Evolutionary conservation across 1,140 invertebrate genomes (phyloP).

Genomic region (Anagrus nilaparvatae): DNA sequence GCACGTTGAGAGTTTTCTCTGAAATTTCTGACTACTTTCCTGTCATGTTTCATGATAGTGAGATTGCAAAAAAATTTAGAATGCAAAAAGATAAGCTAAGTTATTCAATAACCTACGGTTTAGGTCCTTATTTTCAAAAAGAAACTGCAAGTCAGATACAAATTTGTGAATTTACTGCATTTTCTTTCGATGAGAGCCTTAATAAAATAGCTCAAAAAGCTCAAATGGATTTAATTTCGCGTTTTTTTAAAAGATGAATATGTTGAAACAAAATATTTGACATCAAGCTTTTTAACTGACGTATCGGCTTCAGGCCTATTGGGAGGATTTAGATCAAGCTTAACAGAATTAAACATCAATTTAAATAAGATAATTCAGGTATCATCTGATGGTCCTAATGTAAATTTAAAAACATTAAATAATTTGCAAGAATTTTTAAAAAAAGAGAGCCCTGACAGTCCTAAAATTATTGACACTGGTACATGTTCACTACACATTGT

Average conservation of each 20-base stretch:
- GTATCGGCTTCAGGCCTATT: not conserved
- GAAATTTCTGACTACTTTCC: constrained; percentile 1
- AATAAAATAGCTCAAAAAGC: constrained; percentile 12
- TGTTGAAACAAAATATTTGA: not conserved
- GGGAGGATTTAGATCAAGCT: not conserved
- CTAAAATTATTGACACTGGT: constrained; percentile 12
- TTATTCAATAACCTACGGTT: constrained; percentile 7
- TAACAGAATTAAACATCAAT: not conserved
- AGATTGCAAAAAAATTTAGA: constrained; percentile 9
- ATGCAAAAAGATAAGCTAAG: constrained; percentile 8
- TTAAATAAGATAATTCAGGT: not conserved
- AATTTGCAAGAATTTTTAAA: constrained; percentile 1
- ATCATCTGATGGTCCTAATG: not conserved
- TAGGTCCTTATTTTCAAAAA: constrained; percentile 9
- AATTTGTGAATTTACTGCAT: constrained; percentile 7
- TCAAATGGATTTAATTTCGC: constrained; percentile 13
- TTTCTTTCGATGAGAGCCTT: constrained; percentile 15
- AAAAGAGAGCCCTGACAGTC: constrained; percentile 6
- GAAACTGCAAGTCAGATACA: not conserved
- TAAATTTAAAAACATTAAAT: not conserved
- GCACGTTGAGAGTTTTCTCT: constrained; percentile 7
- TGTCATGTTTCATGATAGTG: constrained; percentile 13
- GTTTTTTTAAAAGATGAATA: constrained; percentile 8
- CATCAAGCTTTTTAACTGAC: not conserved
- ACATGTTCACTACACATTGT: constrained; percentile 17